Conservation (phyloP, 2,888 invertebrate species). For the Philonicus albiceps region DNA sequence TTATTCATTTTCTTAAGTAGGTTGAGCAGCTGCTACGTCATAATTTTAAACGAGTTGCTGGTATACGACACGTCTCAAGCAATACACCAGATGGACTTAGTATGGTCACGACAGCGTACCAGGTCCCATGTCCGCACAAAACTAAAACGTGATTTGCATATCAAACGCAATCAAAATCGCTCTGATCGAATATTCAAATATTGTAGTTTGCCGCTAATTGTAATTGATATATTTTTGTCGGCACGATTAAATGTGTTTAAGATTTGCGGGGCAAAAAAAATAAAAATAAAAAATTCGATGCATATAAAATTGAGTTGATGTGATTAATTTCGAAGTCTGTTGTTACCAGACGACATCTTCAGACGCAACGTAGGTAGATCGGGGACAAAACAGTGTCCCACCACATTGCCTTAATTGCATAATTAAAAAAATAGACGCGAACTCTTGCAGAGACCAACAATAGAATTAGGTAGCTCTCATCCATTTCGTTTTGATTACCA, state of each 20-base stretch:
- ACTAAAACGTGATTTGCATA: slow-evolving; percentile 26
- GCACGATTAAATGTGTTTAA: background rate
- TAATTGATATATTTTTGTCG: background rate
- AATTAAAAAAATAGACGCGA: background rate
- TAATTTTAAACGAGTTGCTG: slow-evolving; percentile 3
- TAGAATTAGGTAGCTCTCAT: background rate
- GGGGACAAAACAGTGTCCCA: background rate
- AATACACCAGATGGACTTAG: background rate
- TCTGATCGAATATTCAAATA: background rate
- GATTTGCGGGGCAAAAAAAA: background rate
- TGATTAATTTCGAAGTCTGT: background rate
- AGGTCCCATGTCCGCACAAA: background rate
- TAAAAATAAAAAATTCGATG: background rate
- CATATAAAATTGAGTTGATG: background rate
- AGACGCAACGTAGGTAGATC: background rate
- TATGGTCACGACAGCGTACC: slow-evolving; percentile 1
- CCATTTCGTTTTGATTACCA: background rate
- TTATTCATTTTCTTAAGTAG: slow-evolving; percentile 19
- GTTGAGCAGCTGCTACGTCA: slow-evolving; percentile 12
- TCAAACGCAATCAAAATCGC: background rate
- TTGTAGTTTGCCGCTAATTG: background rate
- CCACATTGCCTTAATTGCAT: background rate
- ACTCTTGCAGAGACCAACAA: background rate
- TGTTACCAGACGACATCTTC: background rate
- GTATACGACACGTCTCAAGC: background rate